These are phyloP conservation scores for Ips nitidus DNA, from an alignment of 1,140 invertebrate species.

Conservation along the genomic window DNA sequence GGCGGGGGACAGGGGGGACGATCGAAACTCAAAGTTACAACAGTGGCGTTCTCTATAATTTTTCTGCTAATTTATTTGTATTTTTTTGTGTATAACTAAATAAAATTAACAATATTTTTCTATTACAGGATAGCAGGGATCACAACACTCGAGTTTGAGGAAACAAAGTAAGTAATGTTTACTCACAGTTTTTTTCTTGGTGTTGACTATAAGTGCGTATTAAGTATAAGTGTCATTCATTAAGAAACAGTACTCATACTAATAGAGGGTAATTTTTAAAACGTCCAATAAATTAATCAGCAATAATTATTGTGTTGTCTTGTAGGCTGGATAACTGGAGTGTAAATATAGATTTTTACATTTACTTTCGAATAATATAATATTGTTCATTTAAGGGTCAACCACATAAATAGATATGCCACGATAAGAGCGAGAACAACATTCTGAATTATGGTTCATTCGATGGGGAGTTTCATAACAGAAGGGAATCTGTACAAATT, in stretches of 20 bases:
- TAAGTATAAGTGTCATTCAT: too few relatives aligned
- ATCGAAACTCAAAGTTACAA: constrained; percentile 6
- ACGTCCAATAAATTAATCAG: constrained; percentile 18
- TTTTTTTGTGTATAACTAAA: too few relatives aligned
- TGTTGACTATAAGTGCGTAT: too few relatives aligned
- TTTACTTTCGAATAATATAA: constrained; percentile 34
- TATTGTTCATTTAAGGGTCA: constrained; percentile 35
- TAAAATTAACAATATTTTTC: too few relatives aligned
- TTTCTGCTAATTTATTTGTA: too few relatives aligned
- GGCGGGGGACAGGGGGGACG: constrained; percentile 25
- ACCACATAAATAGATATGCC: constrained; percentile 32
- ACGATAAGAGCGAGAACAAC: constrained; percentile 27
- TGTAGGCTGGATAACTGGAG: constrained; percentile 23
- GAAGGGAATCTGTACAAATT: neutral
- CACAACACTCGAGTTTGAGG: too few relatives aligned
- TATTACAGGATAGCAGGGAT: too few relatives aligned
- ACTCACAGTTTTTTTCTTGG: too few relatives aligned
- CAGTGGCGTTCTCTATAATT: constrained; percentile 13
- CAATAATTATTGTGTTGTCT: constrained; percentile 35
- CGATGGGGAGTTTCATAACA: constrained; percentile 19
- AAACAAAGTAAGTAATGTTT: too few relatives aligned
- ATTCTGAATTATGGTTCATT: constrained; percentile 15
- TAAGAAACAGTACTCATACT: too few relatives aligned
- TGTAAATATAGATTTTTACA: constrained; percentile 37
- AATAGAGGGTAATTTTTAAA: constrained; percentile 11